Evolutionary conservation across 2,888 invertebrate species (phyloP).

Genomic region (Tholera decimalis): DNA sequence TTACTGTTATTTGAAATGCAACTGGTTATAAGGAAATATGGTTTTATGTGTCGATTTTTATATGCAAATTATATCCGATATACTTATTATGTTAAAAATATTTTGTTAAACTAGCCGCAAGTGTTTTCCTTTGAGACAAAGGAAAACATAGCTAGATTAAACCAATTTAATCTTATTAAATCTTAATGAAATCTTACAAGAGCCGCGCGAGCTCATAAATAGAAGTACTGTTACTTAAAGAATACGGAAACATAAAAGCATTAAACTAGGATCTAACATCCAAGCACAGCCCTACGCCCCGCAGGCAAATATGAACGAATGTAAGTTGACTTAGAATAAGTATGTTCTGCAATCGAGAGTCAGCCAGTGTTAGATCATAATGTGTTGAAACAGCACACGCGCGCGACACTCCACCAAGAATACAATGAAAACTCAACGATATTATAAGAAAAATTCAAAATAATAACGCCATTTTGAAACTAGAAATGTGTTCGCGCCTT

Average conservation of each 20-base stretch:
- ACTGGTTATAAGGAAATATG: slow-evolving; percentile 16
- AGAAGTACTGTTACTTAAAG: slow-evolving; percentile 53
- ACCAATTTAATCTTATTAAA: too few species aligned
- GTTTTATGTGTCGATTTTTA: slow-evolving; percentile 9
- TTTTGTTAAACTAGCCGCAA: not conserved
- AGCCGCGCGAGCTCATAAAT: slow-evolving; percentile 41
- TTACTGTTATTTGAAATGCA: slow-evolving; percentile 28
- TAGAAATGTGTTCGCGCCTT: slow-evolving; percentile 70
- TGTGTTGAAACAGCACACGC: slow-evolving; percentile 91
- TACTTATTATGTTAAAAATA: not conserved
- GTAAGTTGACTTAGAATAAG: slow-evolving; percentile 92
- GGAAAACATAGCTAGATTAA: slow-evolving; percentile 12
- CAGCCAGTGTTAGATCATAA: slow-evolving; percentile 91
- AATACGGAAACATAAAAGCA: slow-evolving; percentile 56
- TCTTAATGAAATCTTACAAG: slow-evolving; percentile 27
- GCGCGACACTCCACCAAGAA: slow-evolving; percentile 80
- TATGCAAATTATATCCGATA: not conserved
- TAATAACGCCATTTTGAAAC: slow-evolving; percentile 62
- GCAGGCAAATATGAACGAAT: slow-evolving; percentile 92
- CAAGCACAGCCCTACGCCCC: slow-evolving; percentile 88
- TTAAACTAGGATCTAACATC: slow-evolving; percentile 76
- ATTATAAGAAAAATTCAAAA: slow-evolving; percentile 64
- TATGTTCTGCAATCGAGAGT: slow-evolving; percentile 91
- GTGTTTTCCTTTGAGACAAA: too few species aligned
- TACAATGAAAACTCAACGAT: slow-evolving; percentile 83